These are phyloP conservation scores for Stylophora pistillata DNA, from an alignment of 64 coral and sea anemone genomes.

Conservation along the genomic window DNA sequence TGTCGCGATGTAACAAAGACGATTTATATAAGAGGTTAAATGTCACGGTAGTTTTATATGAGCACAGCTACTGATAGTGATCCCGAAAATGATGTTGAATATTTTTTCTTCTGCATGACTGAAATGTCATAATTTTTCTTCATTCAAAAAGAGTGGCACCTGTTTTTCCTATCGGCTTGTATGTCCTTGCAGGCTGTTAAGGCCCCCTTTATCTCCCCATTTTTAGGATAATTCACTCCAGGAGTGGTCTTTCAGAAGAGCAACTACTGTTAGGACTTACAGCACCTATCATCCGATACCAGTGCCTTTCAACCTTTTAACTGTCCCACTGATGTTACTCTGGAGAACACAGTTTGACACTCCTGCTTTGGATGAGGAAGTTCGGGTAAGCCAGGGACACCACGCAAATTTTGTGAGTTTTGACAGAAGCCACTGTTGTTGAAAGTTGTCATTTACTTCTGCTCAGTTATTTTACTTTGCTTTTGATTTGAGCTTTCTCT, in stretches of 20 bases:
- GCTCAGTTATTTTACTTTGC: neutral
- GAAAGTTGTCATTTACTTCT: too few relatives aligned
- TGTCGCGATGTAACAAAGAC: too few relatives aligned
- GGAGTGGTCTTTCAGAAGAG: conserved; percentile 61
- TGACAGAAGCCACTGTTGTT: too few relatives aligned
- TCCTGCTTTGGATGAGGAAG: neutral
- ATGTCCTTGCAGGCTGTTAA: neutral
- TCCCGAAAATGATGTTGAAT: too few relatives aligned
- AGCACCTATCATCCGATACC: conserved; percentile 42
- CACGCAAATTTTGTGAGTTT: too few relatives aligned
- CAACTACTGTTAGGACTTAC: conserved; percentile 51
- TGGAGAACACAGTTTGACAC: neutral
- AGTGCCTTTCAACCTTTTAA: conserved; percentile 52
- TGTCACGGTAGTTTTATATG: too few relatives aligned
- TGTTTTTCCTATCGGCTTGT: too few relatives aligned
- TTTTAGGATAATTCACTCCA: conserved; percentile 55
- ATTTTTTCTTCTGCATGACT: too few relatives aligned
- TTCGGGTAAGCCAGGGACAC: neutral
- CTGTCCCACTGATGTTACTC: neutral
- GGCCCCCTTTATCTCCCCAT: neutral
- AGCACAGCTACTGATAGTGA: too few relatives aligned
- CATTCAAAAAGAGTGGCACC: too few relatives aligned
- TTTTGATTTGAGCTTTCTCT: neutral
- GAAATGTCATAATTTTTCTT: too few relatives aligned
- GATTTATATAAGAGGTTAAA: too few relatives aligned